These are phyloP conservation scores for Tholera decimalis DNA, from an alignment of 2,888 invertebrate genomes.

Conservation along the genomic window DNA sequence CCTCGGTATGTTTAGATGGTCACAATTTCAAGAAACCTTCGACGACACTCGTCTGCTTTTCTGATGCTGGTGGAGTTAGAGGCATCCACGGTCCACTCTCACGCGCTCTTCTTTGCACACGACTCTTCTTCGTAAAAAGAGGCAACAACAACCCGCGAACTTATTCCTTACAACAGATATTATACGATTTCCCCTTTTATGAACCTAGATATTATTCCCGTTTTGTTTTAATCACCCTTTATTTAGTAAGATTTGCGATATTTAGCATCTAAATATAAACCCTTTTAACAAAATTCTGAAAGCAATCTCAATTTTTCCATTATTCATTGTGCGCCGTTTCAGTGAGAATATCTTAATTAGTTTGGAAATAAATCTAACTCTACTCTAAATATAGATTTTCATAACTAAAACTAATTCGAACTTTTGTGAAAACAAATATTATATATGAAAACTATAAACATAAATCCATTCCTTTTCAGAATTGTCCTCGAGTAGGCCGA, in stretches of 20 bases:
- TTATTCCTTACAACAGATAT: no score
- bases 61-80: no score
- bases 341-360: background rate
- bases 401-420: background rate
- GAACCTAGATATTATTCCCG: no score
- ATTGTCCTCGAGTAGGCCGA: background rate
- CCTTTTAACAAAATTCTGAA: background rate
- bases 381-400: background rate
- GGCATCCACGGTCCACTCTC: no score
- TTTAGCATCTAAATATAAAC: conserved; percentile 12
- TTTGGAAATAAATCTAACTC: background rate
- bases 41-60: no score
- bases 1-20: no score
- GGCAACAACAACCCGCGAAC: no score
- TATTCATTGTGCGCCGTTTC: background rate
- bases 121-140: no score
- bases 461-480: background rate
- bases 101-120: no score
- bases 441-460: conserved; percentile 9
- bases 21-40: no score
- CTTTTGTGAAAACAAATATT: background rate
- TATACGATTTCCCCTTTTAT: no score
- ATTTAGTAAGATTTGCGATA: background rate
- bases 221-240: no score
- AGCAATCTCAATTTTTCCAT: background rate